Evolutionary conservation across 2,113 vertebrate genomes (phyloP), one percentile per base, ranked within the genome.

Genomic region (Entomyzon cyanotis): DNA sequence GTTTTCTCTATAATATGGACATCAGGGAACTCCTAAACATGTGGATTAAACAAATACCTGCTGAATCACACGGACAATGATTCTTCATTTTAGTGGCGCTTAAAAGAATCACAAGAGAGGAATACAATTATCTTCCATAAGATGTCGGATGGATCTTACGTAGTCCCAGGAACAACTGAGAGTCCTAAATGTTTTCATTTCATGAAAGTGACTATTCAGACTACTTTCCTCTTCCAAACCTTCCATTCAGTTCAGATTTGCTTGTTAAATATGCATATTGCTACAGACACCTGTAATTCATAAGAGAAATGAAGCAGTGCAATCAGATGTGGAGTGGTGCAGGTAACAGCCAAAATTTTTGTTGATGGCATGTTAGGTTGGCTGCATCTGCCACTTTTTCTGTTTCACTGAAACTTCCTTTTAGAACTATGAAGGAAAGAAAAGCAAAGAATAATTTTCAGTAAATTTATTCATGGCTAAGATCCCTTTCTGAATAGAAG

Each of bases 391-490:
- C 41, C 70, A 68, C 53, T 80, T 91, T 53, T 90, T 83, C n/a
- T 87, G 37, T 83, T 58, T 69, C 63, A 24, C 65, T 91, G 55
- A 35, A 88, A 85, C 58, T 90, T 96, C 74, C 78, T 79, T 87
- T 64, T 85, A 87, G 65, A 58, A 55, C 39, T 84, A 12, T 18
- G 19, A 89, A 63, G 44, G 70, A 86, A 95, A 90, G 47, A n/a
- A 84, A 93, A 90, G 49, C 33, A 80, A 81, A 91, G 53, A 56
- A 71, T 74, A 2, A 53, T 87, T 92, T 95, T 81, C 64, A 63
- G 28, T 87, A 62, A 81, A 89, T 80, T 59, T 90, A 85, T 52
- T 93, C 84, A 79, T 93, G 84, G 89, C 84, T 77, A 80, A 77
- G 55, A 74, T 92, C 80, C 59, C 55, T 92, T 92, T 94, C 55